Conservation (phyloP, 2,888 invertebrate species). For the Onchidella celtica region DNA sequence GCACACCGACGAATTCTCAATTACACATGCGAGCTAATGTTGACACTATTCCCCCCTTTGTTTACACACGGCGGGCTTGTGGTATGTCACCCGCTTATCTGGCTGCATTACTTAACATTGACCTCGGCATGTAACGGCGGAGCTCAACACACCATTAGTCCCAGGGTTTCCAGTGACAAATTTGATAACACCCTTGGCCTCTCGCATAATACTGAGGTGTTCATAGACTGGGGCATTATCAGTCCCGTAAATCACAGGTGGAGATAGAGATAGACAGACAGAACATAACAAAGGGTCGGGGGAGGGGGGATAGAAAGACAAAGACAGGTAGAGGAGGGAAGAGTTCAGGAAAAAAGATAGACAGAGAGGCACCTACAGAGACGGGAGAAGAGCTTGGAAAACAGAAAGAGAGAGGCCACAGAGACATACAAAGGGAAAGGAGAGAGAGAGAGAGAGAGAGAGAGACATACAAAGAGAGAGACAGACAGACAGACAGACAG, state of each 20-base stretch:
- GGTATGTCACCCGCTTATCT: neutral
- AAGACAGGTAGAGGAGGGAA: neutral
- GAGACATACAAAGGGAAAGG: conserved; percentile 36
- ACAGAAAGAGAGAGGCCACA: conserved; percentile 16
- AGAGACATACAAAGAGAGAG: neutral
- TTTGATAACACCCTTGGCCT: too few species aligned
- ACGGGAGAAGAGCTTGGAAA: neutral
- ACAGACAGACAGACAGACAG: neutral
- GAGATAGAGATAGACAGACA: too few species aligned
- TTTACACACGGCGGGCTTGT: neutral
- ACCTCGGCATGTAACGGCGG: neutral
- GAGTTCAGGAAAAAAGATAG: neutral
- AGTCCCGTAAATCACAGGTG: too few species aligned
- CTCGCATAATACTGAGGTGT: too few species aligned
- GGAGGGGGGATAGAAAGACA: neutral
- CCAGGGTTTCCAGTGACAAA: neutral
- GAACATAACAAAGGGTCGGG: neutral
- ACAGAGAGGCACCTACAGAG: neutral
- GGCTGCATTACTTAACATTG: neutral
- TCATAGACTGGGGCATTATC: too few species aligned
- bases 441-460: conserved; percentile 25
- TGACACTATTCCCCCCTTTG: neutral
- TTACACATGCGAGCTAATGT: neutral
- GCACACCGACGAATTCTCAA: neutral
- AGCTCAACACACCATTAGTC: neutral